Percentiles rank a stretch among this genome's conserved stretches.
phyloP scores from a whole-genome alignment of 2,888 invertebrate species.

The Synanthedon andrenaeformis region DNA sequence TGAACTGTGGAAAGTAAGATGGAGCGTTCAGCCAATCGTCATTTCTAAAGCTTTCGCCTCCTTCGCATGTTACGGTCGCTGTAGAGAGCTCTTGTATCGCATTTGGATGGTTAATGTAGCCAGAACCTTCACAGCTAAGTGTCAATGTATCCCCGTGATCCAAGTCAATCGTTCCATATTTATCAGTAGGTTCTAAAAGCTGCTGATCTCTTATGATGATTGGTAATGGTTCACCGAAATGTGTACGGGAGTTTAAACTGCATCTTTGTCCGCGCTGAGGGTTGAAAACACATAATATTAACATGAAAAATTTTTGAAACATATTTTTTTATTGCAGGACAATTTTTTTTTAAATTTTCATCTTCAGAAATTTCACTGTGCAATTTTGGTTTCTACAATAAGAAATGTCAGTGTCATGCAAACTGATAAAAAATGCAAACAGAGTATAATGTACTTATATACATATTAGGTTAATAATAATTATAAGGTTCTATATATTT shows the following conservation, averaged over 20 bases:
- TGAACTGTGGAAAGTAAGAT: slow-evolving; percentile 31
- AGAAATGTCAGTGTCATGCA: too few relatives aligned
- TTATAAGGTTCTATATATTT: too few relatives aligned
- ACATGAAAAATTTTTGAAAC: slow-evolving; percentile 26
- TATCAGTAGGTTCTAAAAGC: slow-evolving; percentile 45
- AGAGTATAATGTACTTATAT: too few relatives aligned
- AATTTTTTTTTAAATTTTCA: neutral
- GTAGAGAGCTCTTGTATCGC: slow-evolving; percentile 15
- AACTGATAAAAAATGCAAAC: too few relatives aligned
- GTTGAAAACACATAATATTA: slow-evolving; percentile 42
- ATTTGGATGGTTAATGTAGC: slow-evolving; percentile 33
- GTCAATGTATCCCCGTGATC: slow-evolving; percentile 35
- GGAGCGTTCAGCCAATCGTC: slow-evolving; percentile 37
- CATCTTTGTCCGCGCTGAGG: slow-evolving; percentile 31
- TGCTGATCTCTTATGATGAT: slow-evolving; percentile 34
- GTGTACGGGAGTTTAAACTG: slow-evolving; percentile 29
- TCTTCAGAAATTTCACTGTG: neutral
- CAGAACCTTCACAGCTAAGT: slow-evolving; percentile 40
- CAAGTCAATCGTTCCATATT: slow-evolving; percentile 34
- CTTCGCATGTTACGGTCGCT: slow-evolving; percentile 36
- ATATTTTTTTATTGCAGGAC: slow-evolving; percentile 11
- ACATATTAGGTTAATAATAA: too few relatives aligned
- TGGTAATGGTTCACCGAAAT: slow-evolving; percentile 48
- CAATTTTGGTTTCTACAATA: neutral
- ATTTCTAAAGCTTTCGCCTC: slow-evolving; percentile 38